Base-by-base conservation (phyloP, 2,888 invertebrate species). In the Oxycera nigricornis region DNA sequence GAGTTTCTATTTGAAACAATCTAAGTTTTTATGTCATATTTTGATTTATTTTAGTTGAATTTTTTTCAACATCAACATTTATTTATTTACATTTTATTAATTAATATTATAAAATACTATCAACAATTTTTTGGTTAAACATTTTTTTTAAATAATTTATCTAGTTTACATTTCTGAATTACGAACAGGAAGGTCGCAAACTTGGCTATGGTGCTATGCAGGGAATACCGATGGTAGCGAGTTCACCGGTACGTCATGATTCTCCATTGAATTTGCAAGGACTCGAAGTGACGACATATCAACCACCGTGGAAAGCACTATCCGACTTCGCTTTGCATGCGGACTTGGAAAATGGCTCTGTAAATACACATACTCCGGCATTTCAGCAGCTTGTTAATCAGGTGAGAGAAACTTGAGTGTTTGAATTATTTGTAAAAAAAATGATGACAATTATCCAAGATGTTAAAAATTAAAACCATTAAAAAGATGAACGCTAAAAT, bases 161-260 rank as follows among this genome's bases (percentile, higher is more conserved):
- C 7, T 4, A 22, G 4, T 57, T 52, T 6, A n/a, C 24, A 75
- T n/a, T 67, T 52, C 20, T 81, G 86, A 87, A 85, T 85, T 87
- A 86, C 81, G 84, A 85, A 81, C 90, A 97, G 96, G 96, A 96
- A 88, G 97, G 97, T 80, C 91, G 96, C 79, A 95, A 96, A 85
- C 88, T 97, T 85, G 95, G 95, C 78, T 95, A 96, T 86, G 95
- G 95, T 83, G 92, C 93, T 80, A 94, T 97, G 93, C 96, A 97
- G 83, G 96, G 96, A 76, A 97, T 99, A 79, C 98, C 98, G 22
- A 94, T 99, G 92, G 96, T 98, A 77, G 98, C 98, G 57, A 94
- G 96, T 55, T 96, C 97, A 79, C 95, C 95, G 35, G 95, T 95
- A 76, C 89, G 95, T 62, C 95, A 95, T 87, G 95, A 95, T 86